Conservation (phyloP, 1,140 invertebrate species). For the Drosophila ananassae region DNA sequence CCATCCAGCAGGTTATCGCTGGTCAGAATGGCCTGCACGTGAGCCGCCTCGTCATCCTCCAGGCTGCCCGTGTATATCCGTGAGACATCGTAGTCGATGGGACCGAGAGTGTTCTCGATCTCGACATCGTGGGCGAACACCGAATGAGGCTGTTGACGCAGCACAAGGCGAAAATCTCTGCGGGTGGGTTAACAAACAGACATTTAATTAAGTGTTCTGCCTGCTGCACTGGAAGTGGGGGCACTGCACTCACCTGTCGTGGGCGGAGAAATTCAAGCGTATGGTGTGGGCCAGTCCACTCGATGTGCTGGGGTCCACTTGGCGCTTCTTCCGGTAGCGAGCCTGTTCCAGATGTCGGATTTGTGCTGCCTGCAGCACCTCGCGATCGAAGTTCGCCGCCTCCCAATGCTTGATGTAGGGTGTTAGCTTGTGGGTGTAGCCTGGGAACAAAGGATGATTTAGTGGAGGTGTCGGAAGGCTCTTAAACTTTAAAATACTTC, state of each 20-base stretch:
- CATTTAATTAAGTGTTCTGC: constrained; percentile 11
- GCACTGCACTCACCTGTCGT: constrained; percentile 78
- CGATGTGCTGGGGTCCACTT: constrained; percentile 62
- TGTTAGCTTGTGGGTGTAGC: constrained; percentile 79
- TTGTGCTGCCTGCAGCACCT: constrained; percentile 72
- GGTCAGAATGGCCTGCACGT: constrained; percentile 93
- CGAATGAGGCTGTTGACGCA: constrained; percentile 88
- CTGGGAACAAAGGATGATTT: constrained; percentile 36
- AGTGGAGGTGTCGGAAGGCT: neutral
- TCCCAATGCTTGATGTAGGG: constrained; percentile 83
- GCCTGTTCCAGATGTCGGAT: constrained; percentile 79
- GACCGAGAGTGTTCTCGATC: constrained; percentile 90
- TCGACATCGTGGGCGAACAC: constrained; percentile 92
- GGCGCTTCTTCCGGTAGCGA: constrained; percentile 75
- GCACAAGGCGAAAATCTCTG: constrained; percentile 91
- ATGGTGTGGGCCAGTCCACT: constrained; percentile 79
- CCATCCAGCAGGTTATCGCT: constrained; percentile 95
- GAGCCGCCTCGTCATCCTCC: constrained; percentile 93
- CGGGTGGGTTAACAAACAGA: constrained; percentile 15
- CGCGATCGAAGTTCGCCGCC: constrained; percentile 80
- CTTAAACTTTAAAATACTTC: neutral
- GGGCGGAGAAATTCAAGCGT: constrained; percentile 82
- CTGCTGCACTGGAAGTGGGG: constrained; percentile 1
- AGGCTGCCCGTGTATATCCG: constrained; percentile 91
- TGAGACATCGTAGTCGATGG: constrained; percentile 89